A percentile compares a stretch with the other conserved stretches of the same genome.
phyloP scores from a whole-genome alignment of 2,113 vertebrate genomes.

The Antechinus stuartii region DNA sequence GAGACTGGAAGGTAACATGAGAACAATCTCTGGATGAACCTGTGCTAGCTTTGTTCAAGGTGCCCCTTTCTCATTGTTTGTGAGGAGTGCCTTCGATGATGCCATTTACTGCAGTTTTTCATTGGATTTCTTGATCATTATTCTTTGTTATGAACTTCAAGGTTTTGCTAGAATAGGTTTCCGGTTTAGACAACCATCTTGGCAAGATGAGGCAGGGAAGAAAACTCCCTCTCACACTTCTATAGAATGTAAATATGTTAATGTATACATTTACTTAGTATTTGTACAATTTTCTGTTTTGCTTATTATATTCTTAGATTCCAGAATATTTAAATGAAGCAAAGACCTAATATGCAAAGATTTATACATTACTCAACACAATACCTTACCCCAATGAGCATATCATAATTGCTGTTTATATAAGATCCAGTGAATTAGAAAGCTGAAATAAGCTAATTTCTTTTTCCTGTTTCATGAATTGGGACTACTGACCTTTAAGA shows the following conservation, averaged over 20 bases:
- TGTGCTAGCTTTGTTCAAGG: background rate
- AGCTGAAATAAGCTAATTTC: background rate
- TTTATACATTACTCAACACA: background rate
- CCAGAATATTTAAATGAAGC: background rate
- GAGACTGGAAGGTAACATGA: background rate
- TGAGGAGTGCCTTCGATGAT: background rate
- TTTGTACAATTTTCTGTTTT: background rate
- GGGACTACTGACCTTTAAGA: constrained; percentile 2
- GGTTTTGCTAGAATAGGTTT: background rate
- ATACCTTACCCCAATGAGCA: background rate
- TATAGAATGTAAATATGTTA: background rate
- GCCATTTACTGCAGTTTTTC: background rate
- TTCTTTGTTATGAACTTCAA: background rate
- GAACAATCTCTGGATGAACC: background rate
- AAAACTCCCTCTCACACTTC: background rate
- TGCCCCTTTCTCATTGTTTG: background rate
- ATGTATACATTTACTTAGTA: background rate
- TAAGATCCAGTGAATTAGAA: background rate
- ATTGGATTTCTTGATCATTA: background rate
- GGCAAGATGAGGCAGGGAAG: background rate
- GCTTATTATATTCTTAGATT: background rate
- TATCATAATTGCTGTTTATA: background rate
- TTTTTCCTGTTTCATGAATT: constrained; percentile 12
- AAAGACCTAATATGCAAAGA: background rate
- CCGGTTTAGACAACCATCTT: background rate